phyloP scores from a whole-genome alignment of 2,113 vertebrate species.

The Xiphias gladius region DNA sequence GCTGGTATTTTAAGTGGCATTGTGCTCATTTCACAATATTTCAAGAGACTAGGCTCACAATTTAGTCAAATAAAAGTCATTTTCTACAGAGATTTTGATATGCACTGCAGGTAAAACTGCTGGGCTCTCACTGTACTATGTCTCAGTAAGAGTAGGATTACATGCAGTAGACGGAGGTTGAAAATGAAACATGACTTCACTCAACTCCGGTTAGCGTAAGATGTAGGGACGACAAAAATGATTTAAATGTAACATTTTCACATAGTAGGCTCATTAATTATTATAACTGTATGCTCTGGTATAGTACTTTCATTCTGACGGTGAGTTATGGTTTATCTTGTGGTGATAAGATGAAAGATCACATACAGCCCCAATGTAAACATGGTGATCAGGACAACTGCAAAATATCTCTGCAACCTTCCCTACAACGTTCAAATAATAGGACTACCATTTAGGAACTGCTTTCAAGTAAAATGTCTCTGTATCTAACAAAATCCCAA shows the following conservation, averaged over 20 bases:
- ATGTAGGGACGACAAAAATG: background rate
- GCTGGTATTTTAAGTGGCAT: slow-evolving; percentile 21
- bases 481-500: slow-evolving; percentile 59
- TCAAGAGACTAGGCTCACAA: slow-evolving; percentile 22
- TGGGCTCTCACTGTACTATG: background rate
- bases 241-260: slow-evolving; percentile 22
- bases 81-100: slow-evolving; percentile 16
- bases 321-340: slow-evolving; percentile 17
- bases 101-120: slow-evolving; percentile 6
- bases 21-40: slow-evolving; percentile 33
- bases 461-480: slow-evolving; percentile 50
- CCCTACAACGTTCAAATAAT: slow-evolving; percentile 38
- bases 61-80: slow-evolving; percentile 42
- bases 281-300: slow-evolving; percentile 2
- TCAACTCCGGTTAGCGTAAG: background rate
- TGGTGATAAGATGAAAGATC: slow-evolving; percentile 38
- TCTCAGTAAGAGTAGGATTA: background rate
- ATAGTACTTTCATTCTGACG: slow-evolving; percentile 29
- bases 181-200: background rate
- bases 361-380: slow-evolving; percentile 14
- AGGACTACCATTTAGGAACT: slow-evolving; percentile 16
- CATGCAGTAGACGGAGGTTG: slow-evolving; percentile 1
- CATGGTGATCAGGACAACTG: slow-evolving; percentile 18
- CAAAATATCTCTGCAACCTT: slow-evolving; percentile 7
- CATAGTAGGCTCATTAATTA: background rate